Evolutionary conservation across 2,797 vertebrate species (phyloP), one percentile per base, ranked within the genome.

Genomic region (Rhinogobio ventralis): DNA sequence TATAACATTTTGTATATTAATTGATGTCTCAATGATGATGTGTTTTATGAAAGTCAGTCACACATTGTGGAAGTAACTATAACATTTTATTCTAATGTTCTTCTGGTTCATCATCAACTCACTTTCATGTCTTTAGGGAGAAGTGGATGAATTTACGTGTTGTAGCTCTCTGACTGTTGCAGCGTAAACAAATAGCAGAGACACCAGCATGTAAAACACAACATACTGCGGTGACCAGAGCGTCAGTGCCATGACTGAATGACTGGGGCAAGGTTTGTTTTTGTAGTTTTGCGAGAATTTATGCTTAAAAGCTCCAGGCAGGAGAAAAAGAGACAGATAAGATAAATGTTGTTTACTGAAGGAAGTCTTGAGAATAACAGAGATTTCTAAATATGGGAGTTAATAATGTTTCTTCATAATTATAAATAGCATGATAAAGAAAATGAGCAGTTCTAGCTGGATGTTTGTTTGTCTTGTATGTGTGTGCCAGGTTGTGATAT

Each of bases 371-470:
- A 76, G 62, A 25, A 75, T 36, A 60, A 68, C 33, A 33, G 13
- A 19, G 25, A 78, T 71, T 46, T 51, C 72, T 67, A 60, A 78
- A 86, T 28, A 62, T 73, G 42, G 53, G 60, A 64, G 42, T 82
- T 82, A 49, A 77, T 82, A 14, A 45, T 66, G 68, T 82, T 62
- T 60, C 33, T 71, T 33, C 36, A 17, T 72, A 73, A 86, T 33
- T 55, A 42, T 76, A 82, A 76, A 81, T n/a, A 75, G 42, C 23
- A 10, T 42, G 85, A 78, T 83, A 67, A 81, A 64, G 55, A 66
- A 53, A 57, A n/a, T 17, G 25, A 68, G 30, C 30, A 10, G 51
- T 76, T 74, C 25, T 72, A 25, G 23, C 45, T 64, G 45, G 39
- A 28, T 62, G 28, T 71, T 74, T 49, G 36, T 77, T 81, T 69